Percentiles rank a stretch among this genome's conserved stretches.
Evolutionary conservation across 2,797 vertebrate species (phyloP).

Genomic region (Acrossocheilus fasciatus): DNA sequence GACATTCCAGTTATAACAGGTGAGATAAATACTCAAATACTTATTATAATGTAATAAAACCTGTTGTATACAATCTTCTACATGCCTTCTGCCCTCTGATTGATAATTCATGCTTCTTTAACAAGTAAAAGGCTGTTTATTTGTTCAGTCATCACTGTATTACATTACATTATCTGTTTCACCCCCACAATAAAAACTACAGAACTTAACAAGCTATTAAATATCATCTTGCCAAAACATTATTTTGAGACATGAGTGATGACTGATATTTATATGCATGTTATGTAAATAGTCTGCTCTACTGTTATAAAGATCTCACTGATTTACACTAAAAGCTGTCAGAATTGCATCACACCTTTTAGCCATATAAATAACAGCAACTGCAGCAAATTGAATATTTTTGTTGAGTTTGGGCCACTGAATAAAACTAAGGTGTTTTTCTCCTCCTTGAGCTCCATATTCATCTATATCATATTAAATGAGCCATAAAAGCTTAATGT

Average conservation of each 20-base stretch:
- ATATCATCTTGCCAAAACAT: not conserved
- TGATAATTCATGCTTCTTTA: not conserved
- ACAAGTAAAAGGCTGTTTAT: not conserved
- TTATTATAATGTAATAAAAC: not conserved
- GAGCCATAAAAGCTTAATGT: not conserved
- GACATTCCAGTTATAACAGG: conserved; percentile 92
- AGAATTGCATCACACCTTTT: not conserved
- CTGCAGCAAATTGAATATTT: not conserved
- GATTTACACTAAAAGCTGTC: not conserved
- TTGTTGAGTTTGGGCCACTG: not conserved
- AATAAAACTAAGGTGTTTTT: not conserved
- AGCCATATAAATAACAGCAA: not conserved
- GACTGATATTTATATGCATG: not conserved
- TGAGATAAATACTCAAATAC: conserved; percentile 67
- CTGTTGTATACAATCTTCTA: not conserved
- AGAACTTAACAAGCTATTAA: too few species aligned
- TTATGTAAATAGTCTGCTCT: not conserved
- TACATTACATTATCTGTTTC: not conserved
- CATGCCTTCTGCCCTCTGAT: not conserved
- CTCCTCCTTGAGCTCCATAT: not conserved
- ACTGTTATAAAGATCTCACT: not conserved
- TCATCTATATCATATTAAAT: not conserved
- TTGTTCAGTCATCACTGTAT: not conserved
- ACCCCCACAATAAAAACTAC: not conserved
- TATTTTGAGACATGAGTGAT: not conserved